Evolutionary conservation across 2,113 vertebrate genomes (phyloP).

Genomic region (Petrocephalus microphthalmus): DNA sequence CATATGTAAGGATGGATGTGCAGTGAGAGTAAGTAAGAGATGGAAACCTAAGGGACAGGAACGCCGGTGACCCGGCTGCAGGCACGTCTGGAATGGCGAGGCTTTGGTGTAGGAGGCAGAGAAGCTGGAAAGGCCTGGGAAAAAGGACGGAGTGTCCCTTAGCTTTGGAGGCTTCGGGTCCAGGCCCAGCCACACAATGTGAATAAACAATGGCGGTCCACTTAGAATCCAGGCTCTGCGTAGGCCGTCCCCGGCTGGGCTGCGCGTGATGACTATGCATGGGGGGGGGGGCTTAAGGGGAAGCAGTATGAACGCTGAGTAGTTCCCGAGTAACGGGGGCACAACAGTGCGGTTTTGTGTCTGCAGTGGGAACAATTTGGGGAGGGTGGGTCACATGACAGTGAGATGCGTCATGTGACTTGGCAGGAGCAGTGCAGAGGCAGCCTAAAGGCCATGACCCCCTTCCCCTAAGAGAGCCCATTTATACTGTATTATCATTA

Average conservation of each 20-base stretch:
- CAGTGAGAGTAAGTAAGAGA: neutral
- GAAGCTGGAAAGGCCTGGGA: neutral
- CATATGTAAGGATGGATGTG: neutral
- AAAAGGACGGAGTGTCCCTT: neutral
- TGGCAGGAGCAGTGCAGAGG: slow-evolving; percentile 16
- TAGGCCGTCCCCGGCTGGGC: neutral
- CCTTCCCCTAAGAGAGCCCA: neutral
- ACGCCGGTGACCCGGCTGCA: neutral
- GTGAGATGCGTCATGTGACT: slow-evolving; percentile 37
- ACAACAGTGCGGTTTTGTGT: slow-evolving; percentile 37
- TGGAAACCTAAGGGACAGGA: neutral
- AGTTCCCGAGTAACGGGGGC: neutral
- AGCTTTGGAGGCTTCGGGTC: neutral
- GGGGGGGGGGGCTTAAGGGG: neutral
- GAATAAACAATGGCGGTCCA: neutral
- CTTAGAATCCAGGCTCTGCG: neutral
- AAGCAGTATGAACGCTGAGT: neutral
- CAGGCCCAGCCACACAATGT: neutral
- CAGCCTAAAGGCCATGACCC: neutral
- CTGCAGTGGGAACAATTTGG: slow-evolving; percentile 29
- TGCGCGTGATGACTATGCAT: neutral
- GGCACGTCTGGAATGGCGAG: neutral
- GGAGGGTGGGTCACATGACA: slow-evolving; percentile 45
- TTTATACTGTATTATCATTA: neutral
- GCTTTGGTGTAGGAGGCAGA: neutral